Percentiles rank a stretch among this genome's conserved stretches.
phyloP scores from a whole-genome alignment of 2,888 invertebrate genomes.

The Aporophyla lueneburgensis region DNA sequence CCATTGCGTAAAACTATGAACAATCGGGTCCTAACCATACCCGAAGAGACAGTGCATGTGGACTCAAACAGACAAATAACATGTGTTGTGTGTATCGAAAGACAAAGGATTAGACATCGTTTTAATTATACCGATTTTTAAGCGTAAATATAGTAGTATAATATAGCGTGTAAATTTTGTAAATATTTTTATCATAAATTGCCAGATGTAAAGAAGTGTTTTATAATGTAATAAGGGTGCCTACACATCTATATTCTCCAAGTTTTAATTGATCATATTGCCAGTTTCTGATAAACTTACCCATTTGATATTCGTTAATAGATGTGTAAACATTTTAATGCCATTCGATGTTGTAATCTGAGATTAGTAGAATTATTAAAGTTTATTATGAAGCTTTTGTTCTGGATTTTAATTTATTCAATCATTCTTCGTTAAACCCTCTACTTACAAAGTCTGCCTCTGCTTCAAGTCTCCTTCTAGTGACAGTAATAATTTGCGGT shows the following conservation, averaged over 20 bases:
- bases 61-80: slow-evolving; percentile 65
- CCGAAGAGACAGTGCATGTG: slow-evolving; percentile 66
- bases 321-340: slow-evolving; percentile 33
- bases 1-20: slow-evolving; percentile 67
- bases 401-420: slow-evolving; percentile 20
- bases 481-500: slow-evolving; percentile 21
- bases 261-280: background rate
- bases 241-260: slow-evolving; percentile 5
- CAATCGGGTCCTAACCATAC: slow-evolving; percentile 56
- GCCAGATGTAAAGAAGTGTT: slow-evolving; percentile 25
- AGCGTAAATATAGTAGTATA: slow-evolving; percentile 32
- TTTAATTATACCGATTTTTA: slow-evolving; percentile 63
- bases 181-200: slow-evolving; percentile 37
- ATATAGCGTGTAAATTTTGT: slow-evolving; percentile 38
- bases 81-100: slow-evolving; percentile 75
- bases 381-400: slow-evolving; percentile 47
- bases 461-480: background rate
- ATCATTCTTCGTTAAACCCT: background rate
- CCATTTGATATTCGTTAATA: background rate
- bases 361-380: slow-evolving; percentile 70
- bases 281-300: background rate
- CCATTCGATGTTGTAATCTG: slow-evolving; percentile 63
- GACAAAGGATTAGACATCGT: slow-evolving; percentile 66
- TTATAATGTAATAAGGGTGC: slow-evolving; percentile 46
- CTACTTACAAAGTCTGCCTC: background rate